Base-by-base conservation (phyloP, 2,888 invertebrate species). In the Acronicta aceris region DNA sequence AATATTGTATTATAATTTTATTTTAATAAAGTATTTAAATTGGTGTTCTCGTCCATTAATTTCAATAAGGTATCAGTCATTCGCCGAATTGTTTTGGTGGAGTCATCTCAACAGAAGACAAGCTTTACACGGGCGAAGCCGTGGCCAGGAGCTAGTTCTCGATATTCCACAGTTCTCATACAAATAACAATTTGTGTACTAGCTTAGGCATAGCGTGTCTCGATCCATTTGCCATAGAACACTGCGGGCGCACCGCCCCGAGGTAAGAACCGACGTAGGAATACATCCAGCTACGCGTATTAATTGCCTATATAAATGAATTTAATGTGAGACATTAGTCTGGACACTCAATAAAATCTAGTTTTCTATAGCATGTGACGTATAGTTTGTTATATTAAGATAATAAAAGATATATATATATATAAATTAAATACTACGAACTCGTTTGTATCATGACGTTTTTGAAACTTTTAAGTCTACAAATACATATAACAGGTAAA, bases 281-380 rank as follows among this genome's bases (percentile, higher is more conserved):
- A 83, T 87, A 87, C 87, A 85, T 87, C 80, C 77, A 78, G 74
- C 76, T 81, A 81, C 76, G 77, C 75, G 79, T 85, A 90, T 91
- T 91, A 91, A 91, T 91, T 89, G 89, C 86, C 65, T 75, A 79
- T 83, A 88, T 90, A 89, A 91, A 89, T 86, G 87, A 85, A 82
- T 89, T 89, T 90, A 90, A 90, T 90, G 85, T 74, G 76, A 75
- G 62, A 70, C 82, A 89, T 90, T 87, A 84, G 77, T 83, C 71
- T 57, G 52, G 54, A 59, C 71, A 78, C 75, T 77, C 72, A 67
- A 81, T 79, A 74, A 67, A 78, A 78, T 56, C 67, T 56, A 65
- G 53, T 61, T 78, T 62, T 65, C 65, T 72, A 50, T 57, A 33
- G 9, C 25, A 27, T 27, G 12, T 47, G 61, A 65, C 30, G 52